Percentiles rank a stretch among this genome's conserved stretches.
Conservation (phyloP, 2,888 invertebrate genomes). For the Agapostemon virescens region DNA sequence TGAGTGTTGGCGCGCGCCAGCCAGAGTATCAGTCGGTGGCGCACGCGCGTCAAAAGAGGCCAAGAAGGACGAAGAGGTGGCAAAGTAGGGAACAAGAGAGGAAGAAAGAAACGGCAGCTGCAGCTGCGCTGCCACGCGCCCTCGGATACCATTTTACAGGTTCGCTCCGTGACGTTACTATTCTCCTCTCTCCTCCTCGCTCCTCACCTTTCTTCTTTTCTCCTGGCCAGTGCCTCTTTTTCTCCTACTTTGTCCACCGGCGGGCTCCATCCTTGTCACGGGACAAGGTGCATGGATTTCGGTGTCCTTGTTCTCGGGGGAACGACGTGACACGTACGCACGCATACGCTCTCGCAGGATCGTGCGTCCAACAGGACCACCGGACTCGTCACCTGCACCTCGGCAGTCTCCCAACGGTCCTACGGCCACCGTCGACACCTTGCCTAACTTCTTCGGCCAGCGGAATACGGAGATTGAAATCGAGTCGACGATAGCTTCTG, state of each 20-base stretch:
- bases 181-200: slow-evolving; percentile 45
- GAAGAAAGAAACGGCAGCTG: slow-evolving; percentile 72
- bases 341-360: slow-evolving; percentile 33
- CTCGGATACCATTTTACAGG: slow-evolving; percentile 72
- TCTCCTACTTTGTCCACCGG: slow-evolving; percentile 30
- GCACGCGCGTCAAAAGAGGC: slow-evolving; percentile 46
- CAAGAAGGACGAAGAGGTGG: slow-evolving; percentile 36
- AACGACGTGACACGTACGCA: slow-evolving; percentile 60
- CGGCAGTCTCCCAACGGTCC: slow-evolving; percentile 67
- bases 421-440: slow-evolving; percentile 73
- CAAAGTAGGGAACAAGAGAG: slow-evolving; percentile 15
- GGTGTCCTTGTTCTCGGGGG: slow-evolving; percentile 46
- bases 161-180: slow-evolving; percentile 58
- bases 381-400: slow-evolving; percentile 79
- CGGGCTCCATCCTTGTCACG: slow-evolving; percentile 33
- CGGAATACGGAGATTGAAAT: slow-evolving; percentile 32
- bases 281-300: slow-evolving; percentile 7
- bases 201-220: slow-evolving; percentile 25
- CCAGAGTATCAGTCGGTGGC: slow-evolving; percentile 45
- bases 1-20: slow-evolving; percentile 75
- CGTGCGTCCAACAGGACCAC: slow-evolving; percentile 73
- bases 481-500: slow-evolving; percentile 40
- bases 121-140: slow-evolving; percentile 77
- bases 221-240: slow-evolving; percentile 30
- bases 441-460: slow-evolving; percentile 62